phyloP scores from a whole-genome alignment of 2,113 vertebrate genomes.

The Tautogolabrus adspersus region DNA sequence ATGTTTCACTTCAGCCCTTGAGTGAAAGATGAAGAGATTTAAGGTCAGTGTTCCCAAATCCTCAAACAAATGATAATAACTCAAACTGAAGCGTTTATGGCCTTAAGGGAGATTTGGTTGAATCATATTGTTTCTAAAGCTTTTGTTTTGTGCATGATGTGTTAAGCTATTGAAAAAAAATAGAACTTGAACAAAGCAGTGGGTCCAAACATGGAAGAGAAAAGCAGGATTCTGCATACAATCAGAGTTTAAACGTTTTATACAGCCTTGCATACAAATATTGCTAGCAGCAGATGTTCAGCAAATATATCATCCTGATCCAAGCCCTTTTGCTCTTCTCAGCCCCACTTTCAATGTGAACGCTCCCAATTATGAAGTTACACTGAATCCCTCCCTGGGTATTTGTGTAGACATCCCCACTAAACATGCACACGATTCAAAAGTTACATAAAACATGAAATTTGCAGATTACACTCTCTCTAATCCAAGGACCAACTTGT shows the following conservation, averaged over 20 bases:
- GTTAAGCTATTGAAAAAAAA: not conserved
- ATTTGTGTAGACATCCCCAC: slow-evolving; percentile 63
- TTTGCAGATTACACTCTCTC: slow-evolving; percentile 72
- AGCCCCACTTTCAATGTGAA: slow-evolving; percentile 38
- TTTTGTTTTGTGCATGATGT: not conserved
- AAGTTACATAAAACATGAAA: slow-evolving; percentile 75
- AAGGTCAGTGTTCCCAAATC: not conserved
- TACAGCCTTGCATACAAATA: not conserved
- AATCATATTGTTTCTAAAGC: not conserved
- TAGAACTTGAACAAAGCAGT: not conserved
- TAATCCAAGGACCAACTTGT: slow-evolving; percentile 77
- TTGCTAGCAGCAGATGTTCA: slow-evolving; percentile 41
- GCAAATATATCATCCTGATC: slow-evolving; percentile 39
- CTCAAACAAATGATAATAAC: not conserved
- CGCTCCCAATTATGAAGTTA: slow-evolving; percentile 62
- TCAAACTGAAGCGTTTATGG: not conserved
- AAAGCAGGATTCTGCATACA: not conserved
- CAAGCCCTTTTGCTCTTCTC: slow-evolving; percentile 17
- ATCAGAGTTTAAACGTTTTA: not conserved
- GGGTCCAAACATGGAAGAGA: not conserved
- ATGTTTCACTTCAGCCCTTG: not conserved
- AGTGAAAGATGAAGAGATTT: not conserved
- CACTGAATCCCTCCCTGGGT: slow-evolving; percentile 54
- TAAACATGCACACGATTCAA: slow-evolving; percentile 68
- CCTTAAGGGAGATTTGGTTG: not conserved